Evolutionary conservation across 2,888 invertebrate species (phyloP).

Genomic region (Dichetophora obliterata): DNA sequence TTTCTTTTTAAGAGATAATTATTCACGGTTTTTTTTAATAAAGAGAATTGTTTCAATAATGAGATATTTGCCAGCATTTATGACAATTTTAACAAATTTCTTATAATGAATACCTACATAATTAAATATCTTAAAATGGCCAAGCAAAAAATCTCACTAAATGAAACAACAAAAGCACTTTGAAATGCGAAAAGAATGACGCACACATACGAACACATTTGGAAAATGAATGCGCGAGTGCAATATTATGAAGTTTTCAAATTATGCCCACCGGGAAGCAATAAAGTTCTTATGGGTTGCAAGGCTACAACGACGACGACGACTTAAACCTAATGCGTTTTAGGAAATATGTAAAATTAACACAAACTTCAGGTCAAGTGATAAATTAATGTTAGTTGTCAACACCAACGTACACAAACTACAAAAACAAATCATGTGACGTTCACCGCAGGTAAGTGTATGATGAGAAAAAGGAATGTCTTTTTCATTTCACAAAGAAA

Average conservation of each 20-base stretch:
- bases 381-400: not conserved
- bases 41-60: not conserved
- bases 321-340: not conserved
- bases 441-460: not conserved
- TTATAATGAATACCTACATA: not conserved
- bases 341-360: conserved; percentile 10
- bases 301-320: not conserved
- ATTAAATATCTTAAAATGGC: not conserved
- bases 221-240: conserved; percentile 15
- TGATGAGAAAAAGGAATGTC: conserved; percentile 21
- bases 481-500: conserved; percentile 12
- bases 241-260: not conserved
- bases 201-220: conserved; percentile 18
- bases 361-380: not conserved
- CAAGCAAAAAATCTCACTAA: conserved; percentile 8
- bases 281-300: not conserved
- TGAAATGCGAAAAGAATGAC: not conserved
- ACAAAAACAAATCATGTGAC: not conserved
- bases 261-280: not conserved
- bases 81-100: not conserved
- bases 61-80: conserved; percentile 3
- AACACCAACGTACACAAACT: not conserved
- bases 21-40: conserved; percentile 2
- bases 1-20: conserved; percentile 18
- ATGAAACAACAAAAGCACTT: not conserved